These are phyloP conservation scores for Adelphocoris suturalis DNA, from an alignment of 2,888 invertebrate species.

Conservation along the genomic window DNA sequence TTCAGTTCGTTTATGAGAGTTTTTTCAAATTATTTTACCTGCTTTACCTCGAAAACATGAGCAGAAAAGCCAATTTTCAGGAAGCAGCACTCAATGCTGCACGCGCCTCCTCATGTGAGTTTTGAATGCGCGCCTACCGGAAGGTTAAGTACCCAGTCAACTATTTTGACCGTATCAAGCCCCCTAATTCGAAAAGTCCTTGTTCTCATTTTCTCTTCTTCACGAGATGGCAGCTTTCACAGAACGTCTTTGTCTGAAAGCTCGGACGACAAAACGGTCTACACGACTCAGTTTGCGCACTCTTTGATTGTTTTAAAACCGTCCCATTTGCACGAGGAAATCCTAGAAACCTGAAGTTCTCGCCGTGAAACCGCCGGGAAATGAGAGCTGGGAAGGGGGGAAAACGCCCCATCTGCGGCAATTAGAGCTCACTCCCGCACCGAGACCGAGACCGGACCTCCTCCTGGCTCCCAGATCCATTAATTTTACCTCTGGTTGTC, in stretches of 20 bases:
- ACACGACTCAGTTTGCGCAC: background rate
- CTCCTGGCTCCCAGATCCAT: background rate
- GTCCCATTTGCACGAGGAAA: background rate
- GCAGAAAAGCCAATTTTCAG: too few species aligned
- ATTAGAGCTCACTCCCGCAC: background rate
- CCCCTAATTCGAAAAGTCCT: too few species aligned
- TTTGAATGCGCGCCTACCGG: too few species aligned
- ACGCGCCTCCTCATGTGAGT: too few species aligned
- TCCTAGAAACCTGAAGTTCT: constrained; percentile 1
- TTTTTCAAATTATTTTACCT: too few species aligned
- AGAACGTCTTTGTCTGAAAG: background rate
- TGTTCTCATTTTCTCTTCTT: background rate
- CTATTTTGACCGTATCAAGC: too few species aligned
- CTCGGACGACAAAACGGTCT: background rate
- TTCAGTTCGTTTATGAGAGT: too few species aligned
- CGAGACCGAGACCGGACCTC: background rate
- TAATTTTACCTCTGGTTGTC: constrained; percentile 27
- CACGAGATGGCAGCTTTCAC: background rate
- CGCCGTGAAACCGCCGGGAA: background rate
- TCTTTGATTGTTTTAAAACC: constrained; percentile 27
- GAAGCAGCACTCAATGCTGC: too few species aligned
- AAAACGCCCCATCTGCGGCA: constrained; percentile 32
- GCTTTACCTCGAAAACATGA: too few species aligned
- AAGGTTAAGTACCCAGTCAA: too few species aligned
- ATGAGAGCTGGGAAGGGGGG: background rate